Conservation (phyloP, 1,140 invertebrate species). For the Elysia chlorotica region DNA sequence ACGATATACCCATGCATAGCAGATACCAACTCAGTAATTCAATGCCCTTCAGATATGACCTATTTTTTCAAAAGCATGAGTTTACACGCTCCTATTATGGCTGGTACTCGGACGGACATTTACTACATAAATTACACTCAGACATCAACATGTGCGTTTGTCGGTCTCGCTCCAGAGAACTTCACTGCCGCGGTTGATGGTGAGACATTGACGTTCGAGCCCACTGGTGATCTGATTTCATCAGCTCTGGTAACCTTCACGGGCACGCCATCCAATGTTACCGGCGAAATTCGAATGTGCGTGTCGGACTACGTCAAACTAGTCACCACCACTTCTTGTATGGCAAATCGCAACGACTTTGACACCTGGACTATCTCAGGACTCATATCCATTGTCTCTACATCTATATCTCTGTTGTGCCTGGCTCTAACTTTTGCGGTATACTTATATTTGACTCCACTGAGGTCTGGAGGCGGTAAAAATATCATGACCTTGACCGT, state of each 20-base stretch:
- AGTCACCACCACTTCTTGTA: not conserved
- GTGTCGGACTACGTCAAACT: not conserved
- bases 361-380: not conserved
- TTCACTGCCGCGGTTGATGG: not conserved
- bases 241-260: not conserved
- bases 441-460: not conserved
- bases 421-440: not conserved
- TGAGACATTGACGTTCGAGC: no score
- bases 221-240: no score
- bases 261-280: not conserved
- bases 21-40: no score
- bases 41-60: no score
- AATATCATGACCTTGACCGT: not conserved
- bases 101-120: no score
- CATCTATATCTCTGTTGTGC: not conserved
- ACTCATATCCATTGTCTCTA: not conserved
- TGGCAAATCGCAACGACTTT: not conserved
- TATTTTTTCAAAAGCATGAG: no score
- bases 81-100: no score
- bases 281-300: not conserved
- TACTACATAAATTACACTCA: not conserved
- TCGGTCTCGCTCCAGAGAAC: not conserved
- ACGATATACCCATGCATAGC: no score
- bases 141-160: not conserved
- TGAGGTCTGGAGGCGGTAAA: not conserved